Evolutionary conservation across 2,113 vertebrate species (phyloP), one percentile per base, ranked within the genome.

Genomic region (Tautogolabrus adspersus): DNA sequence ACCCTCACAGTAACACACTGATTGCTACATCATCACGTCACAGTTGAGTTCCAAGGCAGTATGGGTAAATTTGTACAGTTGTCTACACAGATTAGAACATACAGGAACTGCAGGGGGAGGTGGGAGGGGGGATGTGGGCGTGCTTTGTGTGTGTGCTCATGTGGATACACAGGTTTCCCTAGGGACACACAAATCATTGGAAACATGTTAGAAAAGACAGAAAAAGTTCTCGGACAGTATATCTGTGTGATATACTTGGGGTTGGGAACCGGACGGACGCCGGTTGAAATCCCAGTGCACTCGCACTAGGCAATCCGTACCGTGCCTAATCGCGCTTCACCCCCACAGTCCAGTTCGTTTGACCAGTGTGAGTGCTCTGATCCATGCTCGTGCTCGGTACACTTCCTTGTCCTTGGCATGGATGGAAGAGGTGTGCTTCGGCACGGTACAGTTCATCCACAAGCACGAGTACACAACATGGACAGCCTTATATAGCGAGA

Each of bases 51-150:
- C 83, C 86, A 85, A 85, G 89, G 79, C 90, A 92, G 81, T 90
- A 91, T 92, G 87, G 89, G 90, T 89, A 92, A 90, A 91, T 93
- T 90, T 92, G 92, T 91, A 90, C 84, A 93, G 91, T 88, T 91
- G 91, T 93, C 88, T 77, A 91, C 89, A 91, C 91, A 91, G 88
- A 92, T 90, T 89, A 90, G 81, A 82, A 87, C 87, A 88, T 83
- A 89, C 87, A 88, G 77, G 88, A 84, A 85, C 88, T 74, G 70
- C 72, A 78, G 75, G 84, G 71, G 51, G 66, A 52, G 66, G 75
- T 52, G 65, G 30, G 30, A 3, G 6, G 30, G 30, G 30, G 19
- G 22, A 26, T 6, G 23, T 30, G 6, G 47, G 62, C 40, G 69
- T 16, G 55, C 37, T 72, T 74, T 85, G 72, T 84, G 75, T 81